Percentiles rank a stretch among this genome's conserved stretches.
Conservation (phyloP, 1,140 invertebrate species). For the Zaprionus lachaisei region DNA sequence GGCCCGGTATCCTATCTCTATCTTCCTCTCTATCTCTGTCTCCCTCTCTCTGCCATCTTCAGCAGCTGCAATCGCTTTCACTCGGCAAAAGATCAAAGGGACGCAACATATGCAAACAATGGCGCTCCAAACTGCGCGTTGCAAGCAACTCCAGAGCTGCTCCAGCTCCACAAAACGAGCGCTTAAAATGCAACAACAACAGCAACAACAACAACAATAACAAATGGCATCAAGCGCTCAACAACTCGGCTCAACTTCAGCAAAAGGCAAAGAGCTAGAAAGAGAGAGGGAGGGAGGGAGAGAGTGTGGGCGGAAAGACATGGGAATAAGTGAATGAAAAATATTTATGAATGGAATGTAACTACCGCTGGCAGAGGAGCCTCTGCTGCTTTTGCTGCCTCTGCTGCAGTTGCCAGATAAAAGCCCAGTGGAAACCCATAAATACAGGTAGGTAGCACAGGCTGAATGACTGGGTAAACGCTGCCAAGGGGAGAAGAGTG, state of each 20-base stretch:
- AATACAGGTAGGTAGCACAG: conserved; percentile 76
- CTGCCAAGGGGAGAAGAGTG: conserved; percentile 44
- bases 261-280: conserved; percentile 41
- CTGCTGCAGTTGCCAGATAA: conserved; percentile 60
- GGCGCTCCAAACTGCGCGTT: conserved; percentile 43
- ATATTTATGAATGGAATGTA: conserved; percentile 82
- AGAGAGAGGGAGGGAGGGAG: neutral
- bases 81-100: conserved; percentile 78
- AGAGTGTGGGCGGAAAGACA: neutral
- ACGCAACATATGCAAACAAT: conserved; percentile 75
- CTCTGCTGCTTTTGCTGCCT: conserved; percentile 2
- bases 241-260: conserved; percentile 51
- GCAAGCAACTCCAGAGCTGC: conserved; percentile 25
- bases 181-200: conserved; percentile 61
- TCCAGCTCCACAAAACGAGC: conserved; percentile 40
- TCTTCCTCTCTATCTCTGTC: conserved; percentile 3
- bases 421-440: conserved; percentile 71
- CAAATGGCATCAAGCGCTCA: conserved; percentile 63
- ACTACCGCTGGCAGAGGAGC: conserved; percentile 51
- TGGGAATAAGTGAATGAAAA: conserved; percentile 75
- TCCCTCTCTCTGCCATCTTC: neutral
- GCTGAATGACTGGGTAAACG: conserved; percentile 73
- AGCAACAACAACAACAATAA: conserved; percentile 68
- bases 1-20: conserved; percentile 35
- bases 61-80: conserved; percentile 72